Evolutionary conservation across 2,797 vertebrate species (phyloP).

Genomic region (Galago senegalensis): DNA sequence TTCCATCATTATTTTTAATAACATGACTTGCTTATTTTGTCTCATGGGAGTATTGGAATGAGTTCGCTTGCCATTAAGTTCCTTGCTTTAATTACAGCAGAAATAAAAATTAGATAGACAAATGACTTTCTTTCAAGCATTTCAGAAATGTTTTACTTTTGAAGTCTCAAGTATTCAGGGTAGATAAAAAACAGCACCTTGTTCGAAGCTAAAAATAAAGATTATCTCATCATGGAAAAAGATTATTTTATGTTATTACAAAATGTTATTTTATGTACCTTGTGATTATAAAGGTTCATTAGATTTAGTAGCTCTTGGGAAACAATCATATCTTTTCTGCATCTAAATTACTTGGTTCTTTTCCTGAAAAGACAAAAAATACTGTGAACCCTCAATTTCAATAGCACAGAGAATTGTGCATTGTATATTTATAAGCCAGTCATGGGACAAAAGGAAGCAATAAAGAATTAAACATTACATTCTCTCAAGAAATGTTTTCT

Average conservation of each 20-base stretch:
- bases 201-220: constrained; percentile 79
- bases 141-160: constrained; percentile 73
- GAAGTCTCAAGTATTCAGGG: constrained; percentile 74
- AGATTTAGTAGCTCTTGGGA: constrained; percentile 53
- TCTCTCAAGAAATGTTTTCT: constrained; percentile 77
- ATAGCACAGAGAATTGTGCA: constrained; percentile 66
- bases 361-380: constrained; percentile 80
- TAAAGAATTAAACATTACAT: constrained; percentile 76
- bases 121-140: constrained; percentile 54
- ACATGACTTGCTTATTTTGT: constrained; percentile 21
- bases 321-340: constrained; percentile 75
- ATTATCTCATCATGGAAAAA: constrained; percentile 69
- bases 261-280: constrained; percentile 57
- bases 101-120: constrained; percentile 67
- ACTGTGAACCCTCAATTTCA: constrained; percentile 55
- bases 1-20: neutral
- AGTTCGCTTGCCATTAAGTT: constrained; percentile 46
- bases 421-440: constrained; percentile 69
- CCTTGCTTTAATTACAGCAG: constrained; percentile 67
- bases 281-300: constrained; percentile 67
- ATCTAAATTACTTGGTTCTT: constrained; percentile 80
- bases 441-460: constrained; percentile 61
- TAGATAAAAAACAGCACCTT: constrained; percentile 58
- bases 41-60: constrained; percentile 31
- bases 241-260: neutral